Percentiles rank a stretch among this genome's conserved stretches.
phyloP scores from a whole-genome alignment of 2,888 invertebrate genomes.

The Odontocerum albicorne region DNA sequence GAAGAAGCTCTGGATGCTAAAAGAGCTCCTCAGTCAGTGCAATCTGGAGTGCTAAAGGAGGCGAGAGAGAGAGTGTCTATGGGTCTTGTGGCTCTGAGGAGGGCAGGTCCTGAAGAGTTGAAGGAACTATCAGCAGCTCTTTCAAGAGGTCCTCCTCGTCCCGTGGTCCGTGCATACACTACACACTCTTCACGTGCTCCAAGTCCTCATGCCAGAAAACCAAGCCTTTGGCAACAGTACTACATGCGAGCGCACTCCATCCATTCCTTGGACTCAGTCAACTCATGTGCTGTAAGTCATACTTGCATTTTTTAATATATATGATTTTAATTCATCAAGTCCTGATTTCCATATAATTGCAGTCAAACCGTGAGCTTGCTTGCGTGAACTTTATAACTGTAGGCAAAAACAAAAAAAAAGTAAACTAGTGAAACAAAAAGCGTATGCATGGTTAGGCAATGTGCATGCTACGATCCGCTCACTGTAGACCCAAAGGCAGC shows the following conservation, averaged over 20 bases:
- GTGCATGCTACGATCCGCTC: too few relatives aligned
- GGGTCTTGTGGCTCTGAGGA: conserved; percentile 29
- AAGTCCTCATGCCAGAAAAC: conserved; percentile 30
- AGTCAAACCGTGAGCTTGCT: too few relatives aligned
- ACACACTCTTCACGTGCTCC: conserved; percentile 19
- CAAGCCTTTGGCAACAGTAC: conserved; percentile 34
- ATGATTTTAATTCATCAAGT: too few relatives aligned
- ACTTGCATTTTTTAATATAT: too few relatives aligned
- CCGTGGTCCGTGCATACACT: conserved; percentile 16
- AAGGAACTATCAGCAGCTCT: conserved; percentile 27
- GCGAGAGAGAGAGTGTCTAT: conserved; percentile 31
- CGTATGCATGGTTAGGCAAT: too few relatives aligned
- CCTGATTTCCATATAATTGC: too few relatives aligned
- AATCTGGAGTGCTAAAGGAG: conserved; percentile 29
- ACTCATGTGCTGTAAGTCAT: conserved; percentile 29
- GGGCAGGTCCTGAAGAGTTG: conserved; percentile 32
- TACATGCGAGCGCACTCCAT: conserved; percentile 30
- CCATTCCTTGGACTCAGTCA: conserved; percentile 25
- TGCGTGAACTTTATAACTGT: too few relatives aligned
- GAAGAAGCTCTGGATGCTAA: conserved; percentile 30
- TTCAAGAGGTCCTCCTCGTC: conserved; percentile 26
- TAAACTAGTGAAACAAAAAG: too few relatives aligned
- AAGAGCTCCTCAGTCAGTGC: conserved; percentile 17
- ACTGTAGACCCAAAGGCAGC: too few relatives aligned
- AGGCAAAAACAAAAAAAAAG: too few relatives aligned